A percentile compares a stretch with the other conserved stretches of the same genome.
phyloP scores from a whole-genome alignment of 2,113 vertebrate genomes.

The Phyllostomus discolor region DNA sequence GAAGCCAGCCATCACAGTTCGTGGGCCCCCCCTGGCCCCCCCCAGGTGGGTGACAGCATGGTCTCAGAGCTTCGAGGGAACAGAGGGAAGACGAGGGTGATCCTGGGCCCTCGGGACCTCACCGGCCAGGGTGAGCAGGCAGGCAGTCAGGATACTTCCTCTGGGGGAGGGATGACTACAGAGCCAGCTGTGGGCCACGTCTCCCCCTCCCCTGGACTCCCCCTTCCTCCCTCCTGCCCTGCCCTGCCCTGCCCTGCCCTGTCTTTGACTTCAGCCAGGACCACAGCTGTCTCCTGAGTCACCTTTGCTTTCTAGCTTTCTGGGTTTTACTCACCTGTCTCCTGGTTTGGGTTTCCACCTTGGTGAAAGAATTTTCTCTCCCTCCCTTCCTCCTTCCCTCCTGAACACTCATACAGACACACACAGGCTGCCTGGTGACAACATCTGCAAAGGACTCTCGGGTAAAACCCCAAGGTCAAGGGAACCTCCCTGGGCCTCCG shows the following conservation, averaged over 20 bases:
- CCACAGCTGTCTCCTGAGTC: not conserved
- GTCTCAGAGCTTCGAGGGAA: not conserved
- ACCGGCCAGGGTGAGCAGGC: not conserved
- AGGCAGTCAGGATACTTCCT: not conserved
- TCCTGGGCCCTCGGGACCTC: not conserved
- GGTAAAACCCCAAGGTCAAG: not conserved
- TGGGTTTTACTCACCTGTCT: not conserved
- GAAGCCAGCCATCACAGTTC: not conserved
- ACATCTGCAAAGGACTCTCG: not conserved
- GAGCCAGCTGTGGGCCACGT: not conserved
- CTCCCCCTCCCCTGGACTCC: not conserved
- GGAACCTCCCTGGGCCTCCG: not conserved
- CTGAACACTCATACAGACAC: not conserved
- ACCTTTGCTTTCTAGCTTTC: not conserved
- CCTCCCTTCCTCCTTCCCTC: not conserved
- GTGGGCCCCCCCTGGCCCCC: fast-evolving
- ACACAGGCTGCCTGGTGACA: not conserved
- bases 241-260: not conserved
- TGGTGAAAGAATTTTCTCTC: not conserved
- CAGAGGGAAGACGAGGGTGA: too few relatives aligned
- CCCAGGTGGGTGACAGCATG: not conserved
- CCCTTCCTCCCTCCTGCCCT: not conserved
- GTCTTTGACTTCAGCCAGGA: not conserved
- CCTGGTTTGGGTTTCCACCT: not conserved
- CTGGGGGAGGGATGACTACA: not conserved